These are phyloP conservation scores for Bubalus kerabau DNA, from an alignment of 2,113 vertebrate species.

Conservation along the genomic window DNA sequence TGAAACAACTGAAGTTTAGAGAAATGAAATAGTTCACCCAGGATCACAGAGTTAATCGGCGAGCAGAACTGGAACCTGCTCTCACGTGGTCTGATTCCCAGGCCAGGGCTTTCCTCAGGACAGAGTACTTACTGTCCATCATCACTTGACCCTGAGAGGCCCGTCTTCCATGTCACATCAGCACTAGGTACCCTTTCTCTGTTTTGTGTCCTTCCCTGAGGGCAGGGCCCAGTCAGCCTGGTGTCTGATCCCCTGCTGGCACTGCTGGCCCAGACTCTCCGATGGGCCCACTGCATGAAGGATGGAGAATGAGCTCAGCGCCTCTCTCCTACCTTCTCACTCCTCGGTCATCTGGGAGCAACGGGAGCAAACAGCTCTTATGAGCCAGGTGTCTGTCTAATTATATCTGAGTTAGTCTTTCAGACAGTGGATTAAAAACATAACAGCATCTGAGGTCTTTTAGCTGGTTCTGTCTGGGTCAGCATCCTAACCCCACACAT, in stretches of 20 bases:
- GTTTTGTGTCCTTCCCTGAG: not conserved
- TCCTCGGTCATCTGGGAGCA: not conserved
- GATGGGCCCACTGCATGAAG: not conserved
- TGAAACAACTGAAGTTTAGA: not conserved
- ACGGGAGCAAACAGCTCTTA: not conserved
- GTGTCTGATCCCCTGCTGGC: not conserved
- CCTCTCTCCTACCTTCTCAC: not conserved
- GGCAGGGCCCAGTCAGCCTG: not conserved
- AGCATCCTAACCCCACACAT: not conserved
- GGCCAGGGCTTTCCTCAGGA: not conserved
- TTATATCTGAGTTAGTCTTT: not conserved
- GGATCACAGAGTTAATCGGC: not conserved
- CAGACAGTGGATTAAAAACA: not conserved
- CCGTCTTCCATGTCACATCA: not conserved
- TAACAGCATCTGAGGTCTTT: not conserved
- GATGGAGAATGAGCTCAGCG: too few relatives aligned
- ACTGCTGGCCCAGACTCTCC: accelerated
- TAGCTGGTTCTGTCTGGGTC: not conserved
- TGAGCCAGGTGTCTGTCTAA: not conserved
- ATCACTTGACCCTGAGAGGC: not conserved
- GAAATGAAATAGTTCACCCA: not conserved
- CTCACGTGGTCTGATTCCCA: not conserved
- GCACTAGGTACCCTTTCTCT: not conserved
- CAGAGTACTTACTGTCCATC: not conserved
- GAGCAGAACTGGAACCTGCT: not conserved